Evolutionary conservation across 2,797 vertebrate species (phyloP).

Genomic region (Phataginus tetradactyla): DNA sequence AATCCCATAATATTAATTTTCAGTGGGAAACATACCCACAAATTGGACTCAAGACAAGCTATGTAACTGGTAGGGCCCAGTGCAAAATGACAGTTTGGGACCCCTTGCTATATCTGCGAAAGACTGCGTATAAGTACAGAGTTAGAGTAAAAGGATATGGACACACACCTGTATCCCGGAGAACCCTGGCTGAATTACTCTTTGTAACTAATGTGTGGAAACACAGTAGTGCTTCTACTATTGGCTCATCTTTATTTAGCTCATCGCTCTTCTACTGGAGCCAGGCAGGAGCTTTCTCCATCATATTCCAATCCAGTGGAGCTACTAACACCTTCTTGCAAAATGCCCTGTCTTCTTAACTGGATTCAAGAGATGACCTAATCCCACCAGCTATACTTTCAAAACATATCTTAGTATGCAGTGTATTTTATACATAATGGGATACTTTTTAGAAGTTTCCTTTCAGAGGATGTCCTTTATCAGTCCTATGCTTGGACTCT

Average conservation of each 20-base stretch:
- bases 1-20: neutral
- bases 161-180: neutral
- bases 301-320: neutral
- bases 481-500: neutral
- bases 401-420: neutral
- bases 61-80: neutral
- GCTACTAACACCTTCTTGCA: constrained; percentile 11
- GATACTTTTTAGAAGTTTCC: neutral
- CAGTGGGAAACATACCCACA: neutral
- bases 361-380: constrained; percentile 29
- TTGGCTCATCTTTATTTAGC: neutral
- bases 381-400: neutral
- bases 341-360: constrained; percentile 20
- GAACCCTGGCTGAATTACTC: neutral
- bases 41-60: neutral
- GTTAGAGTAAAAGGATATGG: neutral
- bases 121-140: neutral
- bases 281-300: neutral
- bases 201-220: neutral
- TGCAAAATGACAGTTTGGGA: neutral
- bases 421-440: constrained; percentile 10
- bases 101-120: neutral
- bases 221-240: neutral
- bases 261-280: neutral
- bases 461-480: constrained; percentile 24